Evolutionary conservation across 1,140 invertebrate species (phyloP).

Genomic region (Triops longicaudatus): DNA sequence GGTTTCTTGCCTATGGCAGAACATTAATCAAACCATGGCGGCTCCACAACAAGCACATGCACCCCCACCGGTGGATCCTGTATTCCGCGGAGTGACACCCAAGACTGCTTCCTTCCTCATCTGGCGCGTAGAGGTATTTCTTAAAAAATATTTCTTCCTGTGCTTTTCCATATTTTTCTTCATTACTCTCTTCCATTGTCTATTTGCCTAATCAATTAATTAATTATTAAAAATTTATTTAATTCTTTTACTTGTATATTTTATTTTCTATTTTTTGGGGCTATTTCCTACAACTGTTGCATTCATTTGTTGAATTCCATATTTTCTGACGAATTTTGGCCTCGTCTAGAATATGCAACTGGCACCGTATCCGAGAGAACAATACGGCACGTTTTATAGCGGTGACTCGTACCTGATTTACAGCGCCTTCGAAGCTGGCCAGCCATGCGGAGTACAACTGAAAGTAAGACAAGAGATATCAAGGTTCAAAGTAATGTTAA

Average conservation of each 20-base stretch:
- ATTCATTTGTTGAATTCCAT: not conserved
- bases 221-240: no score
- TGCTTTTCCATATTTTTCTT: constrained; percentile 34
- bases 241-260: constrained; percentile 14
- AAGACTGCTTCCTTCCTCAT: constrained; percentile 63
- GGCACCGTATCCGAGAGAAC: constrained; percentile 60
- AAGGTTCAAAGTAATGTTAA: not conserved
- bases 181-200: not conserved
- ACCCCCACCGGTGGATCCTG: constrained; percentile 37
- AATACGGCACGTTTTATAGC: constrained; percentile 76
- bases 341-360: constrained; percentile 61
- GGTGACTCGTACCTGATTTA: constrained; percentile 79
- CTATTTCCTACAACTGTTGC: no score
- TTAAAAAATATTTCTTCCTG: no score
- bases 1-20: not conserved
- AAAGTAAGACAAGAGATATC: not conserved
- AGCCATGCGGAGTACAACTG: constrained; percentile 45
- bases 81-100: constrained; percentile 63
- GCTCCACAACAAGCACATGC: constrained; percentile 1
- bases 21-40: not conserved
- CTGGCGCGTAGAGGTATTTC: constrained; percentile 74
- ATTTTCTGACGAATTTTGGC: constrained; percentile 23
- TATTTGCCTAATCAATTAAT: no score
- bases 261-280: constrained; percentile 13
- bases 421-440: constrained; percentile 58